Conservation (phyloP, 2,888 invertebrate species). For the Plagiodera versicolora region DNA sequence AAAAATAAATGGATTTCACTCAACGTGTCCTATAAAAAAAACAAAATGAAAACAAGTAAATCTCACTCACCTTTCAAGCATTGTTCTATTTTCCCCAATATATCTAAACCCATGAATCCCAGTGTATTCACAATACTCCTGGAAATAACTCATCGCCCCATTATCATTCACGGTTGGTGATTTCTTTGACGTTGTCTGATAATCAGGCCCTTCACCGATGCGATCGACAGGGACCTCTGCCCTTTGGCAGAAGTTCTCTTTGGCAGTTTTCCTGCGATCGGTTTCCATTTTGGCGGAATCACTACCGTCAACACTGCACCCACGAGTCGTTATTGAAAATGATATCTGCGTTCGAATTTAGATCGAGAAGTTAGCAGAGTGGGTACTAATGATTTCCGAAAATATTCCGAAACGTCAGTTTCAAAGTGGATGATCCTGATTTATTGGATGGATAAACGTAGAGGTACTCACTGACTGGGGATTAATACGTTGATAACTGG, state of each 20-base stretch:
- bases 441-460: too few species aligned
- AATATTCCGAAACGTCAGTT: too few species aligned
- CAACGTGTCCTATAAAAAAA: too few species aligned
- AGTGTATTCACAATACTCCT: conserved; percentile 46
- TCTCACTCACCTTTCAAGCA: conserved; percentile 41
- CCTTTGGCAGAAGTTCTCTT: neutral
- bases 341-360: neutral
- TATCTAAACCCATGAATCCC: conserved; percentile 50
- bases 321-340: neutral
- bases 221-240: neutral
- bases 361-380: neutral
- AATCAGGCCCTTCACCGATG: neutral
- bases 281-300: neutral
- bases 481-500: neutral
- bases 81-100: conserved; percentile 44
- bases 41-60: too few species aligned
- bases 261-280: neutral
- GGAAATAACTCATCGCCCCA: conserved; percentile 27
- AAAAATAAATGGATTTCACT: too few species aligned
- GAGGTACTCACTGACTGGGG: too few species aligned
- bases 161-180: neutral
- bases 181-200: neutral
- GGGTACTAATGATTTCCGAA: neutral
- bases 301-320: neutral
- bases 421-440: neutral